Base-by-base conservation (phyloP, 2,113 vertebrate genomes). In the Dermatemys mawii region DNA sequence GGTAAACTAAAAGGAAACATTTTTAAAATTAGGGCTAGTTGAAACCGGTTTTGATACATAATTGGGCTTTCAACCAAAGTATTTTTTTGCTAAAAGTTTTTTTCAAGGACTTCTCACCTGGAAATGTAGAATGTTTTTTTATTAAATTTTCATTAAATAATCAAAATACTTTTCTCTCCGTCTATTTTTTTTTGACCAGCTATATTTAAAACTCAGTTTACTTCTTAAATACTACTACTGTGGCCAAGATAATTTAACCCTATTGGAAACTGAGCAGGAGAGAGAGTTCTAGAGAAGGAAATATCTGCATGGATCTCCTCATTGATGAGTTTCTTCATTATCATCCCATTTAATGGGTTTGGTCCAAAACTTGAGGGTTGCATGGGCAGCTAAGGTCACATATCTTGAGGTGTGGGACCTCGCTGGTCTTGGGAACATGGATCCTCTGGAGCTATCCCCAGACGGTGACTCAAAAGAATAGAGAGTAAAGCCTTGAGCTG, bases 141-240 rank as follows among this genome's bases (percentile, higher is more conserved):
- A 78, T 6, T 70, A n/a, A 1, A 81, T 90, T 94, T 92, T 26
- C 60, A 95, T 57, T 11, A 85, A 21, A 48, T 3, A 3, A 9
- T 92, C 32, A 22, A 1, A 51, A 50, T 93, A 83, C 78, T 78
- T 8, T 38, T 83, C 35, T 83, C 60, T 7, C 3, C 80, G 8
- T 57, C 84, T 89, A 50, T 92, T 12, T 80, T 19, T 84, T 86
- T 92, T 89, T 14, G 17, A 46, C 76, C 0, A 80, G 6, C 89
- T 91, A 84, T 73, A 83, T 14, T 5, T 83, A 26, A 27, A 24
- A 55, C 27, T 90, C 93, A 10, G 54, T 80, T 2, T 1, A 0
- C 76, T 93, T 7, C 41, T 82, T 73, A 93, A 89, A 89, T 76
- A 91, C 82, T 91, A 27, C 78, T 85, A 57, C 13, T 84, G 67